Conservation (phyloP, 2,888 invertebrate genomes). For the Eupeodes luniger region DNA sequence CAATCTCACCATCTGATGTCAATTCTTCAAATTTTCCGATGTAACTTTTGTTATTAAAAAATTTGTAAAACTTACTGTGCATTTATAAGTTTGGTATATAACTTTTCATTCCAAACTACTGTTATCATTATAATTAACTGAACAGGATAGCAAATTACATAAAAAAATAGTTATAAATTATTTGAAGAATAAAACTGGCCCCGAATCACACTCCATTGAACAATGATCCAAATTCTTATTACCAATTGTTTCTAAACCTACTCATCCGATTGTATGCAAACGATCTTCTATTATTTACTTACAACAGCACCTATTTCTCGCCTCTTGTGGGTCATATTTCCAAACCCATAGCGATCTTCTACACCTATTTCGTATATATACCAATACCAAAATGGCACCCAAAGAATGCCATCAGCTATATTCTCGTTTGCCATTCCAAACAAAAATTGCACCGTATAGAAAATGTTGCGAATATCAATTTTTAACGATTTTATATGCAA, state of each 20-base stretch:
- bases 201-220: slow-evolving; percentile 6
- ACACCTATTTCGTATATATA: neutral
- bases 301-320: neutral
- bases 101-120: too few species aligned
- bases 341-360: neutral
- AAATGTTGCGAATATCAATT: slow-evolving; percentile 73
- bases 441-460: slow-evolving; percentile 64
- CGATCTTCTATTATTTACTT: slow-evolving; percentile 32
- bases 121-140: too few species aligned
- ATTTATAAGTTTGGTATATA: too few species aligned
- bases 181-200: neutral
- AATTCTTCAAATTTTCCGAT: too few species aligned
- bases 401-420: slow-evolving; percentile 37
- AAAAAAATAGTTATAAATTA: too few species aligned
- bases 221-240: slow-evolving; percentile 47
- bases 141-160: too few species aligned
- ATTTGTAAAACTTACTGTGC: too few species aligned
- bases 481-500: slow-evolving; percentile 76
- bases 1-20: too few species aligned
- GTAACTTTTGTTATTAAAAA: too few species aligned
- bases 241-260: neutral
- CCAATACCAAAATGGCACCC: slow-evolving; percentile 18
- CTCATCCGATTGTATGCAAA: slow-evolving; percentile 68
- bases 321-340: slow-evolving; percentile 38
- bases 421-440: slow-evolving; percentile 53